Evolutionary conservation across 1,140 invertebrate species (phyloP).

Genomic region (Rhizoglyphus robini): DNA sequence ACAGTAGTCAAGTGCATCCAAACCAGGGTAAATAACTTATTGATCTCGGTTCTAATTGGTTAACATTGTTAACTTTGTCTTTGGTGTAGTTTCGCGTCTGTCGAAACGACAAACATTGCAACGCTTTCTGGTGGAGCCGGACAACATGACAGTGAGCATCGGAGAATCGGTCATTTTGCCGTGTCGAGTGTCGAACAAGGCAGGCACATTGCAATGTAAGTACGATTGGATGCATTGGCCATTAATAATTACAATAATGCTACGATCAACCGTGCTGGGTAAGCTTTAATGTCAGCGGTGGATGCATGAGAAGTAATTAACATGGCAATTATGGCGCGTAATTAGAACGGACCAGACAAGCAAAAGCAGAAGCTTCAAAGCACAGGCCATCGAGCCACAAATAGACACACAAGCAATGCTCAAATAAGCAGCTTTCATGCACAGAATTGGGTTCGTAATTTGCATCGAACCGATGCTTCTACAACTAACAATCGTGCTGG

Average conservation of each 20-base stretch:
- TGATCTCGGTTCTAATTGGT: too few relatives aligned
- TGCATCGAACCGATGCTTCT: neutral
- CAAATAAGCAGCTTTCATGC: neutral
- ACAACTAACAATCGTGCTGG: neutral
- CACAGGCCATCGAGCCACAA: neutral
- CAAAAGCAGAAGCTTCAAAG: neutral
- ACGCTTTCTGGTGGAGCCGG: slow-evolving; percentile 26
- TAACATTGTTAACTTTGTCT: too few relatives aligned
- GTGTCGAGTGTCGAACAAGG: slow-evolving; percentile 65
- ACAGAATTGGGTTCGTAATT: neutral
- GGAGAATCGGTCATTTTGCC: slow-evolving; percentile 60
- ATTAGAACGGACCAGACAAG: neutral
- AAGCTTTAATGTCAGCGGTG: too few relatives aligned
- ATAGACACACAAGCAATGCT: neutral
- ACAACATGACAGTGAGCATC: slow-evolving; percentile 50
- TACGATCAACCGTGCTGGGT: neutral
- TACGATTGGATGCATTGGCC: too few relatives aligned
- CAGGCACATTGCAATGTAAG: slow-evolving; percentile 69
- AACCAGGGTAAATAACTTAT: too few relatives aligned
- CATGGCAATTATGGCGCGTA: slow-evolving; percentile 11
- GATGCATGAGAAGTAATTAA: slow-evolving; percentile 10
- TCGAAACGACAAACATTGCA: slow-evolving; percentile 16
- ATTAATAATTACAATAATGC: neutral
- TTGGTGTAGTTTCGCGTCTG: too few relatives aligned
- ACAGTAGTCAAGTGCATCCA: too few relatives aligned